phyloP scores from a whole-genome alignment of 2,888 invertebrate species.

The Limnephilus marmoratus region DNA sequence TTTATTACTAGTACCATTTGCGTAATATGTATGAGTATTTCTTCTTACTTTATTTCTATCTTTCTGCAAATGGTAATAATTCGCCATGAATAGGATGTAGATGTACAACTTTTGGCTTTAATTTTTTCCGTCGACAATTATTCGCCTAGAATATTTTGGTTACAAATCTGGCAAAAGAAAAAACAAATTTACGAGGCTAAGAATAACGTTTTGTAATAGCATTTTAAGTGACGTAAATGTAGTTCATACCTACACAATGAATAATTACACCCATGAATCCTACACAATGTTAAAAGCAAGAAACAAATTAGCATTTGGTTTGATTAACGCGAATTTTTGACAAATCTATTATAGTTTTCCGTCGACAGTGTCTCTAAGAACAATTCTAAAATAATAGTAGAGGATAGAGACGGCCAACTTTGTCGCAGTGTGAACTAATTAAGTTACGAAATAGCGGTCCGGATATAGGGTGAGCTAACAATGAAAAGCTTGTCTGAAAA shows the following conservation, averaged over 20 bases:
- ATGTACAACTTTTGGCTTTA: neutral
- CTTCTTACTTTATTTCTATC: too few relatives aligned
- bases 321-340: neutral
- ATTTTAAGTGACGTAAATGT: too few relatives aligned
- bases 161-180: neutral
- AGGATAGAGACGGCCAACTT: slow-evolving; percentile 3
- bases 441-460: slow-evolving; percentile 38
- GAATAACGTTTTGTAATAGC: neutral
- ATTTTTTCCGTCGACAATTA: neutral
- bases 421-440: slow-evolving; percentile 44
- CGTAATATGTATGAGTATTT: neutral
- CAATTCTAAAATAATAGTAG: slow-evolving; percentile 33
- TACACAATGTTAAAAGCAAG: neutral
- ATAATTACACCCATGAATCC: neutral
- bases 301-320: neutral
- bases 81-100: neutral
- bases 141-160: neutral
- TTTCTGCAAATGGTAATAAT: neutral
- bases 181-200: neutral
- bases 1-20: neutral
- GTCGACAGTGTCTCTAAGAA: slow-evolving; percentile 12
- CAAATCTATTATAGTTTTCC: neutral
- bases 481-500: neutral
- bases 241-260: neutral
- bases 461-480: slow-evolving; percentile 14